Evolutionary conservation across 2,888 invertebrate genomes (phyloP), one percentile per base, ranked within the genome.

Genomic region (Pocota personata): DNA sequence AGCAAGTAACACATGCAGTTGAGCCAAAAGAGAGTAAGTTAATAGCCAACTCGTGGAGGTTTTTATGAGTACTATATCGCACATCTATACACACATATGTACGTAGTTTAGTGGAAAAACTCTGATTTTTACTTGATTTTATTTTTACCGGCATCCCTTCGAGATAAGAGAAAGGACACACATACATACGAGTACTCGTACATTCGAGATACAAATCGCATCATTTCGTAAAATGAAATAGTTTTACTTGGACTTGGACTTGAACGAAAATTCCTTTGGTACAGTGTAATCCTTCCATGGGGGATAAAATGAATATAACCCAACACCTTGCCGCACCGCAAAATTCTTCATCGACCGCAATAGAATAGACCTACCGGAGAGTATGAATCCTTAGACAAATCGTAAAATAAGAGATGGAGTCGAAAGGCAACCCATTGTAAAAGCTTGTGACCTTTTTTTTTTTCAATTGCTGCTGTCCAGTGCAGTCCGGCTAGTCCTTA

Each of bases 1-100:
- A 94, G 95, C 97, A 87, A 96, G 91, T 93, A 84, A 92, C 92
- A 83, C 92, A 92, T 89, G 90, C 92, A 83, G 90, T 92, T 75
- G 92, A 93, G 88, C 91, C 92, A 82, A 92, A 92, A 90, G 93
- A 93, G 89, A 92, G 92, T 93, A 90, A 92, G 92, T 87, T 87
- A 82, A 79, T 79, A 76, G 76, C 78, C 76, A 50, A 78, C 75
- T 60, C 55, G 58, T 75, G 71, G 58, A 84, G 55, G 75, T 86
- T 80, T n/a, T 84, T 79, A 76, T 76, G 60, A 57, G 30, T 21
- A 46, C 30, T 46, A 43, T 67, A 40, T 40, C 57, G 62, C 43
- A 55, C 43, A 80, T 50, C 66, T 32, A 76, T 24, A 24, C 48
- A 19, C n/a, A 75, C 30, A 19, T 16, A 62, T 27, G 19, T 19